These are phyloP conservation scores for Philantomba maxwellii DNA, from an alignment of 2,113 vertebrate species.

Conservation along the genomic window DNA sequence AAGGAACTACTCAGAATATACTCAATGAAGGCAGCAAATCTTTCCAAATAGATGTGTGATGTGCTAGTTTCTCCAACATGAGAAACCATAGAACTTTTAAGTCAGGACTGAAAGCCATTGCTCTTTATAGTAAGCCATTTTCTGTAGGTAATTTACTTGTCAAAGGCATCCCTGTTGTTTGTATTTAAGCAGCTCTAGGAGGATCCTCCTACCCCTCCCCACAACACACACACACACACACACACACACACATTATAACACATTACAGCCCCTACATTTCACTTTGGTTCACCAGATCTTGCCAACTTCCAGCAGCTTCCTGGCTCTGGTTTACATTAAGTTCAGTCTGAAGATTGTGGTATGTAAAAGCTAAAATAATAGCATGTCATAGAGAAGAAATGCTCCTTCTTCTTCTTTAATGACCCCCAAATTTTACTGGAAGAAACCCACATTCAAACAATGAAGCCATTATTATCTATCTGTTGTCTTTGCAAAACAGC, in stretches of 20 bases:
- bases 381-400: neutral
- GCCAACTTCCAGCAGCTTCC: neutral
- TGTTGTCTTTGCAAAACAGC: neutral
- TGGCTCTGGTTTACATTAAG: neutral
- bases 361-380: neutral
- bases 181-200: neutral
- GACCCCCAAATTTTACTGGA: neutral
- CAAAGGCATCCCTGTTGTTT: neutral
- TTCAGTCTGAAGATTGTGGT: neutral
- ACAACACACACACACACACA: neutral
- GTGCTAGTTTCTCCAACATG: neutral
- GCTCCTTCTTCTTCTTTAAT: slow-evolving; percentile 4
- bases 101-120: neutral
- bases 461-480: neutral
- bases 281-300: neutral
- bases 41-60: neutral
- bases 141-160: neutral
- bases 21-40: neutral
- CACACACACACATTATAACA: neutral
- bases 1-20: neutral
- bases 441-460: slow-evolving; percentile 20
- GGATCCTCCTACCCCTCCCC: fast-evolving
- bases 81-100: neutral
- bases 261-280: neutral
- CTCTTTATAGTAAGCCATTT: neutral